These are phyloP conservation scores for Rhodinocichla rosea DNA, from an alignment of 2,113 vertebrate genomes.

Conservation along the genomic window DNA sequence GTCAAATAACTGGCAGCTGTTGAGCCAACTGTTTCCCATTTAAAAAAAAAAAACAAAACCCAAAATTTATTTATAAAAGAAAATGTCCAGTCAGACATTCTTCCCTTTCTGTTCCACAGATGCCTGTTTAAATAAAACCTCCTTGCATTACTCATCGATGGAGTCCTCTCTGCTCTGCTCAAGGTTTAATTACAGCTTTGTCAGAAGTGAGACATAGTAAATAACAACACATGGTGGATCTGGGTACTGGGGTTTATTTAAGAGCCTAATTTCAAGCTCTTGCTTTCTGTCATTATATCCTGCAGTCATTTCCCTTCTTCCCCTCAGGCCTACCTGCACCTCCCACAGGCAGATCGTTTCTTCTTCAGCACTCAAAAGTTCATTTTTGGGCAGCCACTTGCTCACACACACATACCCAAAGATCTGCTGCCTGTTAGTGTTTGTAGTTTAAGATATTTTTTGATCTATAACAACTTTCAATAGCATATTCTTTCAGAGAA, in stretches of 20 bases:
- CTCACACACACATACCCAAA: background rate
- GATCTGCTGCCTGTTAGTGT: background rate
- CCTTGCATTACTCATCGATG: background rate
- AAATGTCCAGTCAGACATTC: conserved; percentile 11
- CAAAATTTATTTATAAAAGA: conserved; percentile 27
- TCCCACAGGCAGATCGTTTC: background rate
- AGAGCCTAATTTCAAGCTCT: background rate
- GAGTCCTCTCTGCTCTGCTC: background rate
- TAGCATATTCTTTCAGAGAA: background rate
- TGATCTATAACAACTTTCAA: background rate
- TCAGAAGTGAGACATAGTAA: background rate
- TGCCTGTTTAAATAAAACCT: conserved; percentile 17
- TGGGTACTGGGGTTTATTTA: background rate
- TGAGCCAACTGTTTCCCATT: conserved; percentile 29
- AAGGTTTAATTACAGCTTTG: conserved; percentile 18
- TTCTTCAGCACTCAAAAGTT: background rate
- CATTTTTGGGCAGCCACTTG: background rate
- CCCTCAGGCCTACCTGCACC: background rate
- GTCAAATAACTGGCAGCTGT: conserved; percentile 40
- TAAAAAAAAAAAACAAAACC: background rate
- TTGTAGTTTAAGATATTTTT: background rate
- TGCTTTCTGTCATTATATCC: background rate
- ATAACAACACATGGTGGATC: background rate
- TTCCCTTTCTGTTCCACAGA: conserved; percentile 7
- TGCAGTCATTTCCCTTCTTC: background rate